Percentiles rank a stretch among this genome's conserved stretches.
Conservation (phyloP, 2,797 vertebrate species). For the Macropus fuliginosus region DNA sequence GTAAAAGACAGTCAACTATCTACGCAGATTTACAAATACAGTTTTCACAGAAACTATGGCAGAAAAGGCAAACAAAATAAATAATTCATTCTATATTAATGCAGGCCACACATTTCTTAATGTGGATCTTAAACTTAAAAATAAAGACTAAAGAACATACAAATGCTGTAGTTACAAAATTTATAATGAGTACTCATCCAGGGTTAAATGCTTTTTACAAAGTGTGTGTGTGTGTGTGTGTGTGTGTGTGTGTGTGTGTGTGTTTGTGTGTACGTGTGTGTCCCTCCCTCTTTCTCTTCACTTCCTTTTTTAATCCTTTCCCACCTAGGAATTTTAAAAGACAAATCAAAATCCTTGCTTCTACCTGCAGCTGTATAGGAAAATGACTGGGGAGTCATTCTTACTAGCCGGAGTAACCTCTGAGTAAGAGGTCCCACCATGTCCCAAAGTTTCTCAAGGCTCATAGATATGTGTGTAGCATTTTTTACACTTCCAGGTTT, state of each 20-base stretch:
- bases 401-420: not conserved
- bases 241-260: slow-evolving; percentile 9
- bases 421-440: slow-evolving; percentile 23
- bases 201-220: not conserved
- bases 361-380: not conserved
- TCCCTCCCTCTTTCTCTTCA: not conserved
- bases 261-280: not conserved
- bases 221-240: not conserved
- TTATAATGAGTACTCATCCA: slow-evolving; percentile 21
- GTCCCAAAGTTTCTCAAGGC: not conserved
- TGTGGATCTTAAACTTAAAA: slow-evolving; percentile 54
- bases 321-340: not conserved
- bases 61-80: slow-evolving; percentile 61
- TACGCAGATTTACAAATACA: slow-evolving; percentile 33
- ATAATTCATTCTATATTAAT: slow-evolving; percentile 63
- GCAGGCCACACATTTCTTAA: slow-evolving; percentile 35
- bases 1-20: slow-evolving; percentile 16
- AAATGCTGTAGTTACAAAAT: not conserved
- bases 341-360: slow-evolving; percentile 30
- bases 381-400: slow-evolving; percentile 29
- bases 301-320: not conserved
- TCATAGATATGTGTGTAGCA: not conserved
- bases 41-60: slow-evolving; percentile 42
- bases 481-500: slow-evolving; percentile 8
- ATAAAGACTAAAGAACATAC: slow-evolving; percentile 29